Conservation (phyloP, 30 jellyfish, hydroid and myxozoan species). For the Nemopilema nomurai region DNA sequence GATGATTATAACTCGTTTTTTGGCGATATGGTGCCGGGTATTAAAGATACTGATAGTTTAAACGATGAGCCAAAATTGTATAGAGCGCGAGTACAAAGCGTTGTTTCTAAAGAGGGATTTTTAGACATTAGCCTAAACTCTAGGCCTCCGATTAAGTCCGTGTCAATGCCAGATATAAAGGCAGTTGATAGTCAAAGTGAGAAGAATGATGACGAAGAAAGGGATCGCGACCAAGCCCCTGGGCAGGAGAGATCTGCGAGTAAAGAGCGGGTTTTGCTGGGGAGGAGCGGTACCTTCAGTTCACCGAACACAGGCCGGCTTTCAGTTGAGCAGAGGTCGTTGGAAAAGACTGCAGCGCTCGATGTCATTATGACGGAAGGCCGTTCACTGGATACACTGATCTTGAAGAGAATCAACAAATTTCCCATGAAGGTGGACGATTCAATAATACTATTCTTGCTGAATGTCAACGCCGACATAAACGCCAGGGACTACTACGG, state of each 20-base stretch:
- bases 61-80: slow-evolving; percentile 40
- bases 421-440: slow-evolving; percentile 35
- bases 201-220: neutral
- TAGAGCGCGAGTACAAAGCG: slow-evolving; percentile 5
- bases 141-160: slow-evolving; percentile 42
- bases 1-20: slow-evolving; percentile 14
- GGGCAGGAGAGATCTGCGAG: neutral
- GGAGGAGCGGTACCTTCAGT: slow-evolving; percentile 38
- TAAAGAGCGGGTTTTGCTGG: slow-evolving; percentile 3
- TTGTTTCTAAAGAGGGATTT: slow-evolving; percentile 6
- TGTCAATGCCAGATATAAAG: slow-evolving; percentile 64
- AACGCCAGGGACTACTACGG: slow-evolving; percentile 93
- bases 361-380: slow-evolving; percentile 51
- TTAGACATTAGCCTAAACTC: slow-evolving; percentile 15
- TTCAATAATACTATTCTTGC: slow-evolving; percentile 67
- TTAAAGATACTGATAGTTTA: slow-evolving; percentile 9
- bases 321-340: slow-evolving; percentile 1
- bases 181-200: slow-evolving; percentile 21
- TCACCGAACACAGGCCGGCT: slow-evolving; percentile 18
- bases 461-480: slow-evolving; percentile 76
- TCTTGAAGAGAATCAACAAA: slow-evolving; percentile 39
- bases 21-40: slow-evolving; percentile 2
- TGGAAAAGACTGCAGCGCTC: slow-evolving; percentile 1
- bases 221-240: neutral
- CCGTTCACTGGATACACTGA: slow-evolving; percentile 66